Evolutionary conservation across 1,140 invertebrate species (phyloP).

Genomic region (Hyphantria cunea): DNA sequence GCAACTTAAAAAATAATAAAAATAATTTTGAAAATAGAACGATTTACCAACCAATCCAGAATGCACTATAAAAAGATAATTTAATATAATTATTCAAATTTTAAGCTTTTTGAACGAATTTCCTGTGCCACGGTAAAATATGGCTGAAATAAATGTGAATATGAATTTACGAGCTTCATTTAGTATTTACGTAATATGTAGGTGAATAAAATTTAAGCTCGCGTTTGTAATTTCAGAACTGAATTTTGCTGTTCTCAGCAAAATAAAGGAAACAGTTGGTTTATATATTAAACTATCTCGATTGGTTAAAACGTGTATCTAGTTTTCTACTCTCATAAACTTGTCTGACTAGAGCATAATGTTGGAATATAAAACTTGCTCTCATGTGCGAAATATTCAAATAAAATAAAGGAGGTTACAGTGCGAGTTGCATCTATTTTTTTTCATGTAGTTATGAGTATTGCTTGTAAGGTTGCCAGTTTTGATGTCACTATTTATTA

Average conservation of each 20-base stretch:
- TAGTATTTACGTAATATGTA: conserved; percentile 6
- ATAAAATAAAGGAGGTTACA: background rate
- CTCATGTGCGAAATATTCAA: background rate
- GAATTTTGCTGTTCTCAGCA: background rate
- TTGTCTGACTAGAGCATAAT: background rate
- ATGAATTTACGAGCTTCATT: conserved; percentile 3
- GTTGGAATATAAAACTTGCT: background rate
- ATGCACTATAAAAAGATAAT: conserved; percentile 1
- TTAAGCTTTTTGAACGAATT: background rate
- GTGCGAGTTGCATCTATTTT: background rate
- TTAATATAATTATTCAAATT: background rate
- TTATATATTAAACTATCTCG: background rate
- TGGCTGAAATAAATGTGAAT: background rate
- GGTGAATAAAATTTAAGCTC: background rate
- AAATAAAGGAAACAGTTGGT: background rate
- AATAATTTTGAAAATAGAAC: conserved; percentile 28
- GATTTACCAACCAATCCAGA: conserved; percentile 4
- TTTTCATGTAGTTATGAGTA: no score
- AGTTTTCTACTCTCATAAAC: background rate
- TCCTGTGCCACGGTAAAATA: background rate
- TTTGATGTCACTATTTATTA: no score
- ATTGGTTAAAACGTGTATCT: background rate
- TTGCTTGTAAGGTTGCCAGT: no score
- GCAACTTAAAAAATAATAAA: conserved; percentile 35
- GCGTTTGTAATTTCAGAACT: conserved; percentile 1